Evolutionary conservation across 64 coral and sea anemone species (phyloP).

Genomic region (Cladopsammia gracilis): DNA sequence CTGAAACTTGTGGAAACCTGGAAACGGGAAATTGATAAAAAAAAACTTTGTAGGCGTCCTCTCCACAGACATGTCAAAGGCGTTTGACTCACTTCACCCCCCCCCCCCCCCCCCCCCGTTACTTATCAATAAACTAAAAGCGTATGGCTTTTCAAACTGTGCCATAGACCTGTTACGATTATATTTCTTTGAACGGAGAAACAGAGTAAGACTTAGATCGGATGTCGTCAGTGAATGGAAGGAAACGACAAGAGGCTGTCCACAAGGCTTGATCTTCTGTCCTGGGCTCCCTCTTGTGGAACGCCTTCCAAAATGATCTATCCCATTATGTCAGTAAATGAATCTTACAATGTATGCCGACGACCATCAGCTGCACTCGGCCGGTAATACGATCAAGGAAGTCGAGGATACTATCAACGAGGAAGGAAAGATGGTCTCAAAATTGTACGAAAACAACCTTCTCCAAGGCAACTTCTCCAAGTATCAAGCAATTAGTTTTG

Average conservation of each 20-base stretch:
- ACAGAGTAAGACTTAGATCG: not conserved
- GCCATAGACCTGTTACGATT: slow-evolving; percentile 18
- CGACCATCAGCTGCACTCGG: not conserved
- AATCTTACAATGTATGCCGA: slow-evolving; percentile 9
- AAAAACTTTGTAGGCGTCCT: not conserved
- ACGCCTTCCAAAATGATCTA: slow-evolving; percentile 64
- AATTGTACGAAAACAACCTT: not conserved
- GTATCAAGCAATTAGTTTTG: no score
- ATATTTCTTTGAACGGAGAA: slow-evolving; percentile 44
- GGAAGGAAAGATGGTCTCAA: not conserved
- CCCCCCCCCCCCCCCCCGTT: no score
- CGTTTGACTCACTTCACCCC: slow-evolving; percentile 48
- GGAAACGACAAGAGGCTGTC: slow-evolving; percentile 24
- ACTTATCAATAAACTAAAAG: slow-evolving; percentile 27
- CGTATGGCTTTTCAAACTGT: slow-evolving; percentile 18
- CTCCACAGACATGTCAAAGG: slow-evolving; percentile 37
- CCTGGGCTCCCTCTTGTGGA: slow-evolving; percentile 53
- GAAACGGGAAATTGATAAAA: not conserved
- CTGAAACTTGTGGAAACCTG: not conserved
- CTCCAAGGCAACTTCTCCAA: no score
- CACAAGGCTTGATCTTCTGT: slow-evolving; percentile 29
- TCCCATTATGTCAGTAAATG: not conserved
- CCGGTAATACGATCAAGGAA: not conserved
- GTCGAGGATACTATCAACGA: not conserved
- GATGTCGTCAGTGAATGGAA: slow-evolving; percentile 17